Conservation (phyloP, 2,888 invertebrate species). For the Sinohyriopsis cumingii region DNA sequence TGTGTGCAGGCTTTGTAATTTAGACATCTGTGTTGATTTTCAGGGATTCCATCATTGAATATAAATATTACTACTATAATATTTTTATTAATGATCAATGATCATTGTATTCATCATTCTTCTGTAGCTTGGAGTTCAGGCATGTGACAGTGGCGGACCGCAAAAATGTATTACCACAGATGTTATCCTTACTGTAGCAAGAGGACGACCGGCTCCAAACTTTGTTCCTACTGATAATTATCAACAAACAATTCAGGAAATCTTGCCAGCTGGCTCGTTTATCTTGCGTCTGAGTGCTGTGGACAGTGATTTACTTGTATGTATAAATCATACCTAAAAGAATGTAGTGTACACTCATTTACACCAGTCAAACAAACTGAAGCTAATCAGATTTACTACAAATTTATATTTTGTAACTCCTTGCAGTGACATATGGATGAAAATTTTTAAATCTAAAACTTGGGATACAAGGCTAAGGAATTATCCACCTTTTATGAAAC, state of each 20-base stretch:
- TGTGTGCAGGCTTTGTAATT: not conserved
- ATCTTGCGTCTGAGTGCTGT: slow-evolving; percentile 46
- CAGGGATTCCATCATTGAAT: not conserved
- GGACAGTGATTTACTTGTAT: slow-evolving; percentile 40
- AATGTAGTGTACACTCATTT: too few relatives aligned
- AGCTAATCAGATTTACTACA: too few relatives aligned
- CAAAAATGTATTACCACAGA: slow-evolving; percentile 42
- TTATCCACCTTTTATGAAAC: too few relatives aligned
- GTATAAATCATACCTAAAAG: slow-evolving; percentile 8
- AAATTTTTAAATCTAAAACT: too few relatives aligned
- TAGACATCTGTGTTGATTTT: not conserved
- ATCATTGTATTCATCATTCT: not conserved
- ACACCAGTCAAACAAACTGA: too few relatives aligned
- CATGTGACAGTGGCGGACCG: slow-evolving; percentile 64
- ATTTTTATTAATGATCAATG: not conserved
- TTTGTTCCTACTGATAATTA: slow-evolving; percentile 17
- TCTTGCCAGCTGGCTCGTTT: slow-evolving; percentile 19
- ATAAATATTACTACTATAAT: not conserved
- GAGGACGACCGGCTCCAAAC: slow-evolving; percentile 47
- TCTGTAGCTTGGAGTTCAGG: slow-evolving; percentile 50
- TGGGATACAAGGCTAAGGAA: too few relatives aligned
- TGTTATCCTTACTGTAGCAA: slow-evolving; percentile 50
- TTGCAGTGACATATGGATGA: too few relatives aligned
- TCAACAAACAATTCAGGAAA: slow-evolving; percentile 44
- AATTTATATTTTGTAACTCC: too few relatives aligned